phyloP scores from a whole-genome alignment of 2,113 vertebrate genomes.

The Pedionomus torquatus region DNA sequence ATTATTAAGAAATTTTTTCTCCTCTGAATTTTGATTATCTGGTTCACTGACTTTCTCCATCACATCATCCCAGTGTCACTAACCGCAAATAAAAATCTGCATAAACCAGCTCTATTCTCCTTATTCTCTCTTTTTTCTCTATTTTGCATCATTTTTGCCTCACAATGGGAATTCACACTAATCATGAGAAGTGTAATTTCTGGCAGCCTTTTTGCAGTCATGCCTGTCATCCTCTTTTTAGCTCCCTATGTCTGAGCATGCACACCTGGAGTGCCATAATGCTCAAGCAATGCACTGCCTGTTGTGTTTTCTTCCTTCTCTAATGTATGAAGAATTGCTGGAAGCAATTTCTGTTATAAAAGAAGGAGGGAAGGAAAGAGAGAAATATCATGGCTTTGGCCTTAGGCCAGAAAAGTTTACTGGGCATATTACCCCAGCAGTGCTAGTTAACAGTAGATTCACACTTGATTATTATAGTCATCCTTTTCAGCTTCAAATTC shows the following conservation, averaged over 20 bases:
- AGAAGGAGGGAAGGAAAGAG: neutral
- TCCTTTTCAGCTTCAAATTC: neutral
- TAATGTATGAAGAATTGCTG: neutral
- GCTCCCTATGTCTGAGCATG: neutral
- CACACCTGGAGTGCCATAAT: constrained; percentile 2
- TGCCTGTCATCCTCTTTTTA: constrained; percentile 28
- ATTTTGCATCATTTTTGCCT: constrained; percentile 23
- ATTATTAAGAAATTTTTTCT: neutral
- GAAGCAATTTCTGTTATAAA: neutral
- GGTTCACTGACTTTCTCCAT: constrained; percentile 6
- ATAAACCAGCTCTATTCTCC: neutral
- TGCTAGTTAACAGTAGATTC: neutral
- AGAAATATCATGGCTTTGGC: neutral
- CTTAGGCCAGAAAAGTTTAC: neutral
- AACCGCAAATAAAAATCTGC: constrained; percentile 3
- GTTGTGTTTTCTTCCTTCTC: constrained; percentile 7
- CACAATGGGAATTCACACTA: constrained; percentile 21
- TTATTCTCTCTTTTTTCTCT: neutral
- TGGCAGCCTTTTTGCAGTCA: constrained; percentile 16
- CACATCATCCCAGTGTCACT: neutral
- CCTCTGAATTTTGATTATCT: constrained; percentile 38
- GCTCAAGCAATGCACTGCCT: neutral
- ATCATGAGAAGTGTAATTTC: constrained; percentile 24
- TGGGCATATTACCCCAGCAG: neutral
- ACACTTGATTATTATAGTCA: neutral